Evolutionary conservation across 2,888 invertebrate genomes (phyloP).

Genomic region (Cyclophora albipunctata): DNA sequence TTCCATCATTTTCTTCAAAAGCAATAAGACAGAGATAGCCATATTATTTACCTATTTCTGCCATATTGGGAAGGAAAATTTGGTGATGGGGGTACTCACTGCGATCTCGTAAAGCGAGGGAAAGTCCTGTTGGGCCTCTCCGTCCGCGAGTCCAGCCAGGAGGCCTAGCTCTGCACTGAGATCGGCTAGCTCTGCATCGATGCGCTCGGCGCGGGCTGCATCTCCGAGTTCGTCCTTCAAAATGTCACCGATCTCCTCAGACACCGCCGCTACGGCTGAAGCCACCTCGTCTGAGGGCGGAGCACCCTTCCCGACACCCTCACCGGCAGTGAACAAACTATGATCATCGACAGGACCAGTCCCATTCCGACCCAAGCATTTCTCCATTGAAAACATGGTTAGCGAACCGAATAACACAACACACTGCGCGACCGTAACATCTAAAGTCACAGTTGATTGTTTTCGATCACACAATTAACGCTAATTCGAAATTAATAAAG

Average conservation of each 20-base stretch:
- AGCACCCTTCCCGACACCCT: constrained; percentile 43
- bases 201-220: constrained; percentile 57
- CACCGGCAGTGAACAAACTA: constrained; percentile 50
- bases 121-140: constrained; percentile 55
- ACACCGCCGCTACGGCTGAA: constrained; percentile 61
- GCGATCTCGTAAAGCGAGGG: constrained; percentile 64
- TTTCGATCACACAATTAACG: constrained; percentile 52
- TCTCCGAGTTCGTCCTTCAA: constrained; percentile 65
- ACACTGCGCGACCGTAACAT: constrained; percentile 61
- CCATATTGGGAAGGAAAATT: too few species aligned
- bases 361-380: constrained; percentile 57
- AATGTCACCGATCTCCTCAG: constrained; percentile 67
- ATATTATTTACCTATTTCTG: too few species aligned
- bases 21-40: too few species aligned
- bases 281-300: constrained; percentile 58
- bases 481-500: constrained; percentile 47
- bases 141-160: constrained; percentile 60
- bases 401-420: constrained; percentile 56
- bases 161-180: constrained; percentile 63
- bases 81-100: constrained; percentile 39
- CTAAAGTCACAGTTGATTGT: constrained; percentile 58
- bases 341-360: constrained; percentile 46
- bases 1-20: too few species aligned
- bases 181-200: constrained; percentile 62
- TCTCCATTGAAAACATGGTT: constrained; percentile 71